Conservation (phyloP, 1,140 invertebrate species). For the Chrysopa pallens region DNA sequence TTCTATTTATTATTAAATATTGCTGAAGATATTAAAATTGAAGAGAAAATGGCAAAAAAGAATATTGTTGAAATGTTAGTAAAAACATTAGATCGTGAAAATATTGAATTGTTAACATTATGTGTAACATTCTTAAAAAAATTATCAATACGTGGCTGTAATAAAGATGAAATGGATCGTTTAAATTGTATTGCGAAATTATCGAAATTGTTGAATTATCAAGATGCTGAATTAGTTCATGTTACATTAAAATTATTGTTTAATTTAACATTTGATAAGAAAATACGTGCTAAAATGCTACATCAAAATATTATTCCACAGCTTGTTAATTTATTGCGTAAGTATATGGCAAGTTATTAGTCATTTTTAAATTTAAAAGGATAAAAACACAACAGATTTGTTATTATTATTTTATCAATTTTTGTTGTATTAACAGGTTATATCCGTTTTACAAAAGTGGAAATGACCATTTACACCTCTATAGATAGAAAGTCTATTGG, state of each 20-base stretch:
- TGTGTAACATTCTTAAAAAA: constrained; percentile 90
- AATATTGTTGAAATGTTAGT: constrained; percentile 77
- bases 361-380: constrained; percentile 5
- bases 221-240: constrained; percentile 67
- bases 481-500: no score
- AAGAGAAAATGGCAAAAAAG: constrained; percentile 94
- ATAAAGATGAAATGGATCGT: constrained; percentile 79
- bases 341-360: no score
- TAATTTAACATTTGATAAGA: constrained; percentile 93
- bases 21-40: constrained; percentile 83
- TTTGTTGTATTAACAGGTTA: no score
- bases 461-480: no score
- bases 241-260: constrained; percentile 76
- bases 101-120: constrained; percentile 76
- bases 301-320: constrained; percentile 76
- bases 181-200: constrained; percentile 57
- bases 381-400: no score
- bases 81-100: constrained; percentile 70
- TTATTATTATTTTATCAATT: no score
- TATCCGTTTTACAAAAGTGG: no score
- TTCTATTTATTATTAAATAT: constrained; percentile 90
- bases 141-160: constrained; percentile 83
- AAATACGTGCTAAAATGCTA: constrained; percentile 75
- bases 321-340: constrained; percentile 73
- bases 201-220: constrained; percentile 49